Conservation (phyloP, 2,888 invertebrate genomes). For the Sarcophaga subvicina region DNA sequence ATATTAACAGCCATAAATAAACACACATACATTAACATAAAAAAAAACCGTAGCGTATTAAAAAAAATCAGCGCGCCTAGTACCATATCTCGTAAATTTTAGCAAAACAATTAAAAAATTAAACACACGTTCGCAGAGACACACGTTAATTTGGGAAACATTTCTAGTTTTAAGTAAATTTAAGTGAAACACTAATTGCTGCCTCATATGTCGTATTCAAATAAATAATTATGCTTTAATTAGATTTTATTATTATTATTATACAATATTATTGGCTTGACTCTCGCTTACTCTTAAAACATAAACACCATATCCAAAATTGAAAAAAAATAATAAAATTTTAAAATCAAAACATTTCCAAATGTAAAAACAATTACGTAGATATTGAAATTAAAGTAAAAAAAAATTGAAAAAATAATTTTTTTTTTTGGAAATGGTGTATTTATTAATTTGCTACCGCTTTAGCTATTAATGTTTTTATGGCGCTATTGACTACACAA, state of each 20-base stretch:
- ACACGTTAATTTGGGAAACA: neutral
- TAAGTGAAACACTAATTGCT: no score
- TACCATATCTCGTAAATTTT: conserved; percentile 43
- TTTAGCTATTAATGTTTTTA: conserved; percentile 30
- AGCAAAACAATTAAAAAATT: neutral
- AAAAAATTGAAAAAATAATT: neutral
- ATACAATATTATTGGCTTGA: neutral
- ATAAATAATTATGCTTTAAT: conserved; percentile 29
- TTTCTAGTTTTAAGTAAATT: neutral
- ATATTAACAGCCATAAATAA: conserved; percentile 33
- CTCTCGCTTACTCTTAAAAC: neutral
- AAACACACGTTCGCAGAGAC: neutral
- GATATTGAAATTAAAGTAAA: no score
- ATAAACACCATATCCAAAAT: conserved; percentile 32
- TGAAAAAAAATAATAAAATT: neutral
- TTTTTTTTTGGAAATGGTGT: conserved; percentile 41
- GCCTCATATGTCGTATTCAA: no score
- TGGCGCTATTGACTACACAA: conserved; percentile 39
- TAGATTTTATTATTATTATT: neutral
- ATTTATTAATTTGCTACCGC: conserved; percentile 27
- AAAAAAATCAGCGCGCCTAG: conserved; percentile 58
- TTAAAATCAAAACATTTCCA: neutral
- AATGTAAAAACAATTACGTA: no score
- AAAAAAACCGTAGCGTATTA: neutral
- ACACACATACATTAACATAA: conserved; percentile 33